phyloP scores from a whole-genome alignment of 2,113 vertebrate species.

The Ardeotis arabs region DNA sequence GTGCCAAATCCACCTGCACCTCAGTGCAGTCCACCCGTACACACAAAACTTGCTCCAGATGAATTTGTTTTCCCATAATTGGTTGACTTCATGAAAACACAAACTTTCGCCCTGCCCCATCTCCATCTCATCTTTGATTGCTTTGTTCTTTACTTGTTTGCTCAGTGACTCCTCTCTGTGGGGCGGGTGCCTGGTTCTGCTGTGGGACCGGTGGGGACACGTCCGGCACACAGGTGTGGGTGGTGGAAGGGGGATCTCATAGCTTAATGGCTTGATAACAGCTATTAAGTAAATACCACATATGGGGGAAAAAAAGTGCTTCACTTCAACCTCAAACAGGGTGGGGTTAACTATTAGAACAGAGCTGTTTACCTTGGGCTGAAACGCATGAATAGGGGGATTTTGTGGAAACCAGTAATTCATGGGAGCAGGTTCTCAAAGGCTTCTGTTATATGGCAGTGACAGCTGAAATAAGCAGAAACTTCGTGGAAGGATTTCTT shows the following conservation, averaged over 20 bases:
- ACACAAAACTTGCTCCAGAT: neutral
- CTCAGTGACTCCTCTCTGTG: neutral
- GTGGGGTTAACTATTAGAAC: slow-evolving; percentile 33
- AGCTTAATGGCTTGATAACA: slow-evolving; percentile 31
- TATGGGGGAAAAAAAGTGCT: neutral
- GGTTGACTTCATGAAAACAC: neutral
- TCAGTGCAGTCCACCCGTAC: neutral
- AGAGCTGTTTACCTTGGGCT: slow-evolving; percentile 47
- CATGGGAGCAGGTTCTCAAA: neutral
- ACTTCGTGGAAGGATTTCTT: slow-evolving; percentile 13
- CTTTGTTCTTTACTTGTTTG: neutral
- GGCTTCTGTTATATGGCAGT: neutral
- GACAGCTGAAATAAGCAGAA: slow-evolving; percentile 30
- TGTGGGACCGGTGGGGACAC: neutral
- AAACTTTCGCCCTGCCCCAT: neutral
- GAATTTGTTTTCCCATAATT: neutral
- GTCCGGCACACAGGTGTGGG: neutral
- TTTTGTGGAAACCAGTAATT: neutral
- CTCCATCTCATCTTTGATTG: neutral
- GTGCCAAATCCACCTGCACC: neutral
- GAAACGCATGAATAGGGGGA: neutral
- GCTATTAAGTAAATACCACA: slow-evolving; percentile 41
- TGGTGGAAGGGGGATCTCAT: neutral
- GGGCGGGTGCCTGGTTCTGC: neutral
- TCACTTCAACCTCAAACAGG: slow-evolving; percentile 25